Evolutionary conservation across 2,888 invertebrate genomes (phyloP).

Genomic region (Cheilosia vernalis): DNA sequence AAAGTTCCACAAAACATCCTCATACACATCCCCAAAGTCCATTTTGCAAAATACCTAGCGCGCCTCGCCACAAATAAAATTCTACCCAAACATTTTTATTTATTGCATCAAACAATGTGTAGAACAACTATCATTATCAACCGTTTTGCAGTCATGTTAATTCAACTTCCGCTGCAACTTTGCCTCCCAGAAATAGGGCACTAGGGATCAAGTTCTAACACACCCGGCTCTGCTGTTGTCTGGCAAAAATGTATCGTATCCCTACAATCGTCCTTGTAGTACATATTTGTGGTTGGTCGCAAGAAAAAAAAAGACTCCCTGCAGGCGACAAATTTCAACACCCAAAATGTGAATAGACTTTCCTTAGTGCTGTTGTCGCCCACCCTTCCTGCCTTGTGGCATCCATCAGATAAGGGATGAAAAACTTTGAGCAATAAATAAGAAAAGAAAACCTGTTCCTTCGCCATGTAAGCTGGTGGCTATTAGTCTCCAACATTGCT

Average conservation of each 20-base stretch:
- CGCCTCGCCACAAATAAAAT: conserved; percentile 5
- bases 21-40: background rate
- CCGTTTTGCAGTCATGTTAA: conserved; percentile 71
- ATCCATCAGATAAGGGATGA: conserved; percentile 78
- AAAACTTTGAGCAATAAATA: conserved; percentile 79
- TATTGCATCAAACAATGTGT: conserved; percentile 65
- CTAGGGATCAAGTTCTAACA: conserved; percentile 15
- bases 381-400: conserved; percentile 53
- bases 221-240: conserved; percentile 24
- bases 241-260: conserved; percentile 41
- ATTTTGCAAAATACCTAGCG: background rate
- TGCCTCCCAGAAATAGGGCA: conserved; percentile 35
- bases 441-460: conserved; percentile 75
- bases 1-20: background rate
- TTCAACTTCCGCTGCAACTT: conserved; percentile 66
- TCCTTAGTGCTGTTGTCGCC: conserved; percentile 36
- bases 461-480: conserved; percentile 71
- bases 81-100: conserved; percentile 40
- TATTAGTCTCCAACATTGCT: conserved; percentile 58
- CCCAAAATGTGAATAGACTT: conserved; percentile 67
- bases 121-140: conserved; percentile 73
- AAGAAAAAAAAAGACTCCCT: conserved; percentile 36
- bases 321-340: conserved; percentile 70
- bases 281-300: conserved; percentile 51
- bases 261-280: conserved; percentile 34